Evolutionary conservation across 2,797 vertebrate genomes (phyloP).

Genomic region (Dendrocincla fuliginosa): DNA sequence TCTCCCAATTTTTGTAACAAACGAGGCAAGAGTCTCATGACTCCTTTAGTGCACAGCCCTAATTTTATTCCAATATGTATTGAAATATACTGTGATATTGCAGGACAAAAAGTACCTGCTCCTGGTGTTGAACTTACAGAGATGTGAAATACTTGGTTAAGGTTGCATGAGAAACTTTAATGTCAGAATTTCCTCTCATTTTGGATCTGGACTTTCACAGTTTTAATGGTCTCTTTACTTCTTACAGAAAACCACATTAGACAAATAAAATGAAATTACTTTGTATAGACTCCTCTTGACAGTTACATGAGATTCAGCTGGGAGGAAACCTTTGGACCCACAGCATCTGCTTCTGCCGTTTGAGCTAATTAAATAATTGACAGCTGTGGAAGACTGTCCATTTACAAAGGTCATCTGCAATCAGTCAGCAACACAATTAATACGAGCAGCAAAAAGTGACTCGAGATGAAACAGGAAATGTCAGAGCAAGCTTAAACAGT

Average conservation of each 20-base stretch:
- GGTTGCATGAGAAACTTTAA: not conserved
- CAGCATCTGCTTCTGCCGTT: not conserved
- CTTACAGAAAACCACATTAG: not conserved
- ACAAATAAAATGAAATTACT: not conserved
- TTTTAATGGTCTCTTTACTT: not conserved
- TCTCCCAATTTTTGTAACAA: not conserved
- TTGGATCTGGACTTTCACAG: not conserved
- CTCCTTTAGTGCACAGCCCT: not conserved
- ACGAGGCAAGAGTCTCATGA: not conserved
- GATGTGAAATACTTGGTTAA: not conserved
- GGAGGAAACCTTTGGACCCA: not conserved
- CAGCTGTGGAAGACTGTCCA: not conserved
- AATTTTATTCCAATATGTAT: not conserved
- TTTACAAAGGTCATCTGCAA: slow-evolving; percentile 16
- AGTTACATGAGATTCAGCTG: not conserved
- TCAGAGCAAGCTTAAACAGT: not conserved
- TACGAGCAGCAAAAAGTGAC: not conserved
- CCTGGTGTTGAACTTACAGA: not conserved
- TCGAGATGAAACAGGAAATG: not conserved
- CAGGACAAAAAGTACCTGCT: not conserved
- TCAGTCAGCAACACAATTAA: not conserved
- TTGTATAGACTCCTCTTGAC: not conserved
- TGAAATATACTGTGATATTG: not conserved
- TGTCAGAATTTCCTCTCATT: not conserved
- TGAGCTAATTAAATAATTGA: slow-evolving; percentile 27